Evolutionary conservation across 2,113 vertebrate species (phyloP), one percentile per base, ranked within the genome.

Genomic region (Hippocampus barbouri): DNA sequence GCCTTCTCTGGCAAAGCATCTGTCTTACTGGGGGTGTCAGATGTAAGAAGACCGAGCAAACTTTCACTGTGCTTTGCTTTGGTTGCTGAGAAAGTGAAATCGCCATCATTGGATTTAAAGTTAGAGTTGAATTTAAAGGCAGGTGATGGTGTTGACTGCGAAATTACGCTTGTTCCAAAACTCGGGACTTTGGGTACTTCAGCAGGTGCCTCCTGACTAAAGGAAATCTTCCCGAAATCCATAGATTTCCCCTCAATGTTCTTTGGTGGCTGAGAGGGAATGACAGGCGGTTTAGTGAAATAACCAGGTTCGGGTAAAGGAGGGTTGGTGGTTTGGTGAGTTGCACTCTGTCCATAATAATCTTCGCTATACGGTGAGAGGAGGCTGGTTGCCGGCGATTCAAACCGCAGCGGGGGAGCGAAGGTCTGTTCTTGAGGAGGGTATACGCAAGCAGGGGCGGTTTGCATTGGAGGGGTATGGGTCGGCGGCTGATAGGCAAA

Each of bases 61-160:
- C 94, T 96, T 82, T 98, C 96, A 7, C 83, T 95, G 51, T 92
- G 93, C 49, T 93, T 95, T 64, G 81, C 78, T 64, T 96, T 94
- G 47, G 92, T 91, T 40, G 94, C 90, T 49, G 96, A 93, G 88
- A 98, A 98, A 10, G 94, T 97, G 20, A 98, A 98, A 83, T 98
- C 97, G 10, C 97, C 95, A 85, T 98, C 96, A 53, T 98, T 97
- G 30, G 95, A 97, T 84, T 98, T 98, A 83, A 98, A 98, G 85
- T 98, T 98, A 18, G 96, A 96, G 81, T 96, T 98, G 90, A 99
- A 98, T 83, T 98, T 98, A 85, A 98, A 98, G 65, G 94, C 89
- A 80, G 92, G 65, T 9, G 93, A 79, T 2, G 95, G 93, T 40
- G 91, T 89, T 23, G 93, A 83, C n/a, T 93, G 95, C 20, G 86